Evolutionary conservation across 2,797 vertebrate species (phyloP).

Genomic region (Erpetoichthys calabaricus): DNA sequence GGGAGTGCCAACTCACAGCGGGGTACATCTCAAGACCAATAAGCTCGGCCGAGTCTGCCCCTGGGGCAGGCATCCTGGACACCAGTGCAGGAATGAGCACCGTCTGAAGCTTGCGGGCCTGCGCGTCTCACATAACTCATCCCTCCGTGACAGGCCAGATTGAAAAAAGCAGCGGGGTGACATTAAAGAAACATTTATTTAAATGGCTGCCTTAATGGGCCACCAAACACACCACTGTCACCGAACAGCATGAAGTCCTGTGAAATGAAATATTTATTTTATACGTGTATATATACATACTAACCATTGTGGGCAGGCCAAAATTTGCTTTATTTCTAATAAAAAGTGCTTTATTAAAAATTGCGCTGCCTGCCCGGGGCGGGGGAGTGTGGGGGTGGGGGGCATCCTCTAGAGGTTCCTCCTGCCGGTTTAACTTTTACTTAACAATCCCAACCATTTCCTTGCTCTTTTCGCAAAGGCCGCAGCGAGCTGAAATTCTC

Average conservation of each 20-base stretch:
- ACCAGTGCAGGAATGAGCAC: slow-evolving; percentile 23
- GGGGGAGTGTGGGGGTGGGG: too few species aligned
- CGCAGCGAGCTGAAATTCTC: too few species aligned
- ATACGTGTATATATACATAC: too few species aligned
- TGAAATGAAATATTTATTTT: too few species aligned
- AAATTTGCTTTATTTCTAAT: too few species aligned
- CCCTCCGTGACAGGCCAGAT: slow-evolving; percentile 26
- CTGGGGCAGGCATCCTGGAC: slow-evolving; percentile 23
- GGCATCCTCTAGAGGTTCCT: too few species aligned
- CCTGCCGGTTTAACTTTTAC: too few species aligned
- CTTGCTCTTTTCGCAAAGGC: too few species aligned
- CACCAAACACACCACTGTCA: background rate
- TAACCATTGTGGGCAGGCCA: too few species aligned
- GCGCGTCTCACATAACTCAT: slow-evolving; percentile 6
- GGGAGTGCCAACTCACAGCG: slow-evolving; percentile 10
- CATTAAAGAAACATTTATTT: slow-evolving; percentile 34
- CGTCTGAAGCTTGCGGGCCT: slow-evolving; percentile 22
- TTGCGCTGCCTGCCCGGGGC: too few species aligned
- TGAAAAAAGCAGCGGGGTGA: slow-evolving; percentile 31
- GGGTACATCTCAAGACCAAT: slow-evolving; percentile 26
- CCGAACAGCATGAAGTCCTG: background rate
- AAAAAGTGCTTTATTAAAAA: too few species aligned
- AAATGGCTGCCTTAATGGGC: slow-evolving; percentile 40
- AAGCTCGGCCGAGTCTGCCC: slow-evolving; percentile 18
- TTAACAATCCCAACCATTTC: too few species aligned